phyloP scores from a whole-genome alignment of 2,888 invertebrate species.

The Octonoba sinensis region DNA sequence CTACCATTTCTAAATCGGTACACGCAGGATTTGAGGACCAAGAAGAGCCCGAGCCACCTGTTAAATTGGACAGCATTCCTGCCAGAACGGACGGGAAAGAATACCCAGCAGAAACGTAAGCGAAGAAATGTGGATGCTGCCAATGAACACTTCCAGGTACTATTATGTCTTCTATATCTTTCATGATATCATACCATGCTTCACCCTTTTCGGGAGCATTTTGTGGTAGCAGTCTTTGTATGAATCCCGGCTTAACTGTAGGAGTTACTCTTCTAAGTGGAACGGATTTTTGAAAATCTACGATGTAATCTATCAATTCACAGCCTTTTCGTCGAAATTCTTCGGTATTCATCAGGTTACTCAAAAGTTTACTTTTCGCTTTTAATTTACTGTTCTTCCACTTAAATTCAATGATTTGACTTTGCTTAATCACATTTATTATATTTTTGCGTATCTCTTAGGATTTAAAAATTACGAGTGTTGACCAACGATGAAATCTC shows the following conservation, averaged over 20 bases:
- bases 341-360: conserved; percentile 82
- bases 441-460: too few species aligned
- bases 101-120: conserved; percentile 99
- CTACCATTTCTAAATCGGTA: conserved; percentile 95
- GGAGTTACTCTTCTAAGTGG: conserved; percentile 86
- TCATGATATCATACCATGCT: conserved; percentile 88
- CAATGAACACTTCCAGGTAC: conserved; percentile 83
- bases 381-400: too few species aligned
- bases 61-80: conserved; percentile 95
- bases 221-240: conserved; percentile 81
- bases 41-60: conserved; percentile 87
- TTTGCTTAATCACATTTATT: too few species aligned
- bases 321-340: conserved; percentile 88
- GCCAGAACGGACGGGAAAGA: conserved; percentile 96
- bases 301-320: conserved; percentile 96
- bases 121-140: conserved; percentile 95
- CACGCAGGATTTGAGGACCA: conserved; percentile 97
- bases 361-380: too few species aligned
- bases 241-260: conserved; percentile 90
- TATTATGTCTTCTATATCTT: conserved; percentile 88
- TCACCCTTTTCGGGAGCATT: conserved; percentile 87
- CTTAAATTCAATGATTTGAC: too few species aligned
- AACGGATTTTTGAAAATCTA: conserved; percentile 86
- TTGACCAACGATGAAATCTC: too few species aligned
- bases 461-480: too few species aligned